Evolutionary conservation across 2,113 vertebrate species (phyloP), one percentile per base, ranked within the genome.

Genomic region (Gopherus evgoodei): DNA sequence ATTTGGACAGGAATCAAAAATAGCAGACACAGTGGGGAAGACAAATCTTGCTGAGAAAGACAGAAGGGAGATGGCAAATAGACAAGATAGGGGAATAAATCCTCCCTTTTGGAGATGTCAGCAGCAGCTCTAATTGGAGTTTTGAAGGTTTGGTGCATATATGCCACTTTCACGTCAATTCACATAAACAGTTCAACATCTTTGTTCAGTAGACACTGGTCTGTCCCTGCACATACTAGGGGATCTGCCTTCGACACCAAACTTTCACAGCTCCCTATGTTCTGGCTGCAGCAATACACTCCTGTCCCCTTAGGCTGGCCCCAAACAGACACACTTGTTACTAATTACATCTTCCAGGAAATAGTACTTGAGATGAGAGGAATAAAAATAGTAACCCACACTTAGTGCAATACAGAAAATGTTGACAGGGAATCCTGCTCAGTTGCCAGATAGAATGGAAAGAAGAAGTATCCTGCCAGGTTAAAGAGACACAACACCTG

Each of bases 301-400:
- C 57, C 50, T 29, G 57, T 56, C 72, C n/a, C 16, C 24, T 27
- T 31, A 59, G 47, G 69, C 38, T 72, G 50, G 87, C 87, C 83
- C 90, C 93, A 92, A 87, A 96, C 31, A 84, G 89, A 96, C 96
- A 90, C 59, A 78, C 90, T 94, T 76, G 1, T 50, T 52, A 75
- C 75, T 97, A 97, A 97, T 93, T 96, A 92, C 42, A 83, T 69
- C 54, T 91, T 96, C 81, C 85, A 90, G 87, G 88, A 90, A 96
- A 96, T 92, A 94, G 89, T 69, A 92, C 91, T 95, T 50, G 80
- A 95, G 86, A 95, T 89, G 82, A 90, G 83, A 91, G 84, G 38
- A 87, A 90, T 94, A 96, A 97, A 98, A 97, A 97, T 75, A 97
- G 93, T 87, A 96, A 47, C 83, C 44, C 87, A 87, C 86, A 86